Evolutionary conservation across 2,888 invertebrate genomes (phyloP), one percentile per base, ranked within the genome.

Genomic region (Pinctada fucata): DNA sequence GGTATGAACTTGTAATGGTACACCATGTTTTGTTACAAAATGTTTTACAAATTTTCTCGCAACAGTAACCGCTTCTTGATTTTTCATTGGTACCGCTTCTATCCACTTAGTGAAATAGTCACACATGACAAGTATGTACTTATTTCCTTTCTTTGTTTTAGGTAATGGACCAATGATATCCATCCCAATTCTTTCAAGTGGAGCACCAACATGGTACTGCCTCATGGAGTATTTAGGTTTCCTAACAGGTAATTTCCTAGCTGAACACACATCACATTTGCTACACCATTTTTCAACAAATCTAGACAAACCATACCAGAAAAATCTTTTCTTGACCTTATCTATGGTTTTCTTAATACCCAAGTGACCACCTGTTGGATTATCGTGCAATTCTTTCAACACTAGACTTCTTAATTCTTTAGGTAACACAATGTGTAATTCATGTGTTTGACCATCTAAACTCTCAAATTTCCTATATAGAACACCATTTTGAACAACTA

Each of bases 61-160:
- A 45, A 84, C 75, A 68, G 77, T 80, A 50, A 66, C 72, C 45
- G 83, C 76, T 52, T 82, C 81, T 50, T 75, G 76, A 70, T 84
- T 67, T 71, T 79, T 72, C 1, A 83, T 65, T 2, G 86, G 75
- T 16, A 75, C 45, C 3, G 75, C n/a, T n/a, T n/a, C n/a, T n/a
- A n/a, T n/a, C n/a, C n/a, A n/a, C n/a, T n/a, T 6, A n/a, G n/a
- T n/a, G n/a, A n/a, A n/a, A n/a, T n/a, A n/a, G n/a, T n/a, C n/a
- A n/a, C n/a, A n/a, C n/a, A n/a, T n/a, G n/a, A n/a, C n/a, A n/a
- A n/a, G n/a, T n/a, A n/a, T n/a, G n/a, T n/a, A n/a, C n/a, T n/a
- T n/a, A n/a, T n/a, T n/a, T n/a, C n/a, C n/a, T n/a, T n/a, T n/a
- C n/a, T n/a, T n/a, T n/a, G n/a, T n/a, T n/a, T n/a, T n/a, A n/a